Conservation (phyloP, 2,888 invertebrate genomes). For the Scaptomyza tumidula region DNA sequence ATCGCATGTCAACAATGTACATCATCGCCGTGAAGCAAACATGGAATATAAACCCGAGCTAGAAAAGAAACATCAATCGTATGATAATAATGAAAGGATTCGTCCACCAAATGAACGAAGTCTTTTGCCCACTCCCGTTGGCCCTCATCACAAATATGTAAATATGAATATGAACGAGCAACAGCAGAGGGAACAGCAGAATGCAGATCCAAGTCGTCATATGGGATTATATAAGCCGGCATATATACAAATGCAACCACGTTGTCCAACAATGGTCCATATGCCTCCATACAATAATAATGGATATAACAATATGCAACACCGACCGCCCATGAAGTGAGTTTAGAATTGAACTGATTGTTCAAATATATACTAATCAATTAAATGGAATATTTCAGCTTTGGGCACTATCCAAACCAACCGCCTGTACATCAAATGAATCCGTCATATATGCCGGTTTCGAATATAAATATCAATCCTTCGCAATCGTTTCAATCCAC, state of each 20-base stretch:
- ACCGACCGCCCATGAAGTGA: constrained; percentile 62
- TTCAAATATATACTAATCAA: too few relatives aligned
- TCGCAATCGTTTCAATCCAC: constrained; percentile 68
- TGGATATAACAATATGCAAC: constrained; percentile 63
- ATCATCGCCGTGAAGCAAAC: constrained; percentile 50
- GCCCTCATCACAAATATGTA: constrained; percentile 52
- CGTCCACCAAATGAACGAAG: constrained; percentile 55
- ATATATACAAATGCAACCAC: constrained; percentile 61
- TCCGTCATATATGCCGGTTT: constrained; percentile 59
- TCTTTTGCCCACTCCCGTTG: constrained; percentile 63
- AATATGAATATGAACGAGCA: constrained; percentile 48
- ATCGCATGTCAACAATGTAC: constrained; percentile 24
- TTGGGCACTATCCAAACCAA: constrained; percentile 63
- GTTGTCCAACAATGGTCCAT: constrained; percentile 57
- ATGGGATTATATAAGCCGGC: constrained; percentile 58
- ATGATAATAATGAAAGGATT: constrained; percentile 37
- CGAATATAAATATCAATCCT: constrained; percentile 59
- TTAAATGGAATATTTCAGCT: constrained; percentile 41
- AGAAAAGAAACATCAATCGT: constrained; percentile 43
- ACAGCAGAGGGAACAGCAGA: constrained; percentile 45
- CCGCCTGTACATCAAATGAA: constrained; percentile 63
- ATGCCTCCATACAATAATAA: constrained; percentile 65
- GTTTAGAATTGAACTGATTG: constrained; percentile 2
- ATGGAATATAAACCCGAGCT: constrained; percentile 50
- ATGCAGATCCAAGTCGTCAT: constrained; percentile 52